These are phyloP conservation scores for Gymnogyps californianus DNA, from an alignment of 2,113 vertebrate species.

Conservation along the genomic window DNA sequence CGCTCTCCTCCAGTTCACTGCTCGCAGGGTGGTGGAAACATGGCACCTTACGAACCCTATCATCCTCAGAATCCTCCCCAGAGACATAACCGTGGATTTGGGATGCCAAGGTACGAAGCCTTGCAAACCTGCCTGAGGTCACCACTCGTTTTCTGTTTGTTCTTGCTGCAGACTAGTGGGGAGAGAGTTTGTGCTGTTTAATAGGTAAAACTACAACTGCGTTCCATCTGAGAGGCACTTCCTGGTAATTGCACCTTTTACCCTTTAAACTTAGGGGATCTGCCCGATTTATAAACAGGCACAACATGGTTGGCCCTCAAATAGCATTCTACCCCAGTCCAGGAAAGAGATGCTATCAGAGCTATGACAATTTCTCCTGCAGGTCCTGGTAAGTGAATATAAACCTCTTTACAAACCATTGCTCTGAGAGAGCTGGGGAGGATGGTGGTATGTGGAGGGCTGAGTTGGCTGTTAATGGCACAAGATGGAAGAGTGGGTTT, in stretches of 20 bases:
- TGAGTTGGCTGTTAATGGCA: neutral
- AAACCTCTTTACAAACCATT: neutral
- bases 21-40: slow-evolving; percentile 38
- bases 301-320: slow-evolving; percentile 71
- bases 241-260: neutral
- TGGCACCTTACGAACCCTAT: slow-evolving; percentile 74
- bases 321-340: slow-evolving; percentile 71
- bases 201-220: neutral
- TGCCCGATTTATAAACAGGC: slow-evolving; percentile 72
- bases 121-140: neutral
- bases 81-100: slow-evolving; percentile 75
- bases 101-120: slow-evolving; percentile 79
- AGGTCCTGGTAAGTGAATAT: slow-evolving; percentile 69
- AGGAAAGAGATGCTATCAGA: slow-evolving; percentile 78
- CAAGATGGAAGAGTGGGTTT: neutral
- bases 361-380: slow-evolving; percentile 76
- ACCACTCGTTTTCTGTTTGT: accelerated
- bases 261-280: slow-evolving; percentile 66
- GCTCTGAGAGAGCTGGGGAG: neutral
- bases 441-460: neutral
- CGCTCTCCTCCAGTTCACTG: slow-evolving; percentile 55
- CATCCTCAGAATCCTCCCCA: slow-evolving; percentile 66
- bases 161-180: neutral
- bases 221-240: neutral
- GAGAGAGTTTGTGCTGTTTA: neutral